Percentiles rank a stretch among this genome's conserved stretches.
Evolutionary conservation across 2,113 vertebrate species (phyloP).

Genomic region (Psilopsiagon aymara): DNA sequence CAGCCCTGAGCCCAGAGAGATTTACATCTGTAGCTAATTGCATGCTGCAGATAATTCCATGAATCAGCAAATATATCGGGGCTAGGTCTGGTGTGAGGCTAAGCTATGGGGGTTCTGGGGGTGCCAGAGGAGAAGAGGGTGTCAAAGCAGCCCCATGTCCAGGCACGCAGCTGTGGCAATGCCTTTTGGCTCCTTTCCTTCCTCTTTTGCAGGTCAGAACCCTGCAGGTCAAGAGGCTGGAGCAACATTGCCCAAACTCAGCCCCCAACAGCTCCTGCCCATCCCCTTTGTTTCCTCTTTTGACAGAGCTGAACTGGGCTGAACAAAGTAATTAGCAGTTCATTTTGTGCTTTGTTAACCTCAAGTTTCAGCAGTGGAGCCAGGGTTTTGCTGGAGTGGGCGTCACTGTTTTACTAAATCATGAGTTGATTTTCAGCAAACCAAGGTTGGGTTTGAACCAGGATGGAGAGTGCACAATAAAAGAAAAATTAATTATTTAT

Average conservation of each 20-base stretch:
- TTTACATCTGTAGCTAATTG: not conserved
- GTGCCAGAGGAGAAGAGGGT: not conserved
- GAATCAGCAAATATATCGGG: conserved; percentile 1
- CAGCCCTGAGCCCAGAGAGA: not conserved
- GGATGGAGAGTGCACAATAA: not conserved
- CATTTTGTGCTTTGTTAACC: not conserved
- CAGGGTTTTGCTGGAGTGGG: not conserved
- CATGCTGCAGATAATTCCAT: not conserved
- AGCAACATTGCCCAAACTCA: not conserved
- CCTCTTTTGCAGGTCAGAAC: not conserved
- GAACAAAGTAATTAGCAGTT: not conserved
- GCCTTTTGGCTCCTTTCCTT: not conserved
- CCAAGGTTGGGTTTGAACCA: not conserved
- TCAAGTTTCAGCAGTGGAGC: accelerated
- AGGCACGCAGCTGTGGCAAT: not conserved
- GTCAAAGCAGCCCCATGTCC: not conserved
- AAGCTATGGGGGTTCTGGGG: not conserved
- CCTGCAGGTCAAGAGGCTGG: not conserved
- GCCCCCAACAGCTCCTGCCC: not conserved
- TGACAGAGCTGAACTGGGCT: not conserved
- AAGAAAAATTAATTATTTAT: not conserved
- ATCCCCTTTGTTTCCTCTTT: not conserved
- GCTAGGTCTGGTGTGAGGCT: not conserved
- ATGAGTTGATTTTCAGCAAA: not conserved
- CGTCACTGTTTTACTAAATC: not conserved